Evolutionary conservation across 2,113 vertebrate genomes (phyloP), one percentile per base, ranked within the genome.

Genomic region (Progne subis): DNA sequence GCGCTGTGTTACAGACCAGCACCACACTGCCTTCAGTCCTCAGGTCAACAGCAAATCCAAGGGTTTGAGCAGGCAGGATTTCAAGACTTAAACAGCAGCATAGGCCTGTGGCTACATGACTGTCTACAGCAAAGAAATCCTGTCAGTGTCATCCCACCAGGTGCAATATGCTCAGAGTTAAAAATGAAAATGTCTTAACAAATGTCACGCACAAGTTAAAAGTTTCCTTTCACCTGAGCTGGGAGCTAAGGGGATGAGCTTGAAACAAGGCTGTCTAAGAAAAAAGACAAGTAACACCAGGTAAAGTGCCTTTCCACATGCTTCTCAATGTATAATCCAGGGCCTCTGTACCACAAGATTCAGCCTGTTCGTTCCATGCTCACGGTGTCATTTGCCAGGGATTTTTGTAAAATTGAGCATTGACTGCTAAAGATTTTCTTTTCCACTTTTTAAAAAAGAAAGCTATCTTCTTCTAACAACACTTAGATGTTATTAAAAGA

Each of bases 341-440:
- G 34, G 26, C 23, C 41, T 39, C 60, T 43, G 8, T 59, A 81
- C 37, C 32, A 70, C 29, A 77, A 56, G 24, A 44, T 56, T 84
- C 55, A 90, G 39, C 39, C 50, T 59, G 23, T 60, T 86, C 46
- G 17, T 43, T 59, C 63, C 56, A 75, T 17, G 11, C 31, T 88
- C 41, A 56, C 0, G 0, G 14, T 67, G 63, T 31, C 44, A 55
- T 14, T 53, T 80, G 55, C 12, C 29, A 59, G 29, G 2, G 1
- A 57, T 34, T 85, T 72, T 18, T 80, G 23, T 56, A 61, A 82
- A 88, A 59, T 20, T 31, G 41, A 34, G 28, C 26, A 80, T 5
- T 69, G 16, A 18, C 65, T 55, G 29, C 32, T 76, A 57, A 79
- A 76, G 20, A 32, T 15, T 6, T 79, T 8, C 11, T 53, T 57